Evolutionary conservation across 2,888 invertebrate genomes (phyloP), one percentile per base, ranked within the genome.

Genomic region (Drosophila pseudotakahashii): DNA sequence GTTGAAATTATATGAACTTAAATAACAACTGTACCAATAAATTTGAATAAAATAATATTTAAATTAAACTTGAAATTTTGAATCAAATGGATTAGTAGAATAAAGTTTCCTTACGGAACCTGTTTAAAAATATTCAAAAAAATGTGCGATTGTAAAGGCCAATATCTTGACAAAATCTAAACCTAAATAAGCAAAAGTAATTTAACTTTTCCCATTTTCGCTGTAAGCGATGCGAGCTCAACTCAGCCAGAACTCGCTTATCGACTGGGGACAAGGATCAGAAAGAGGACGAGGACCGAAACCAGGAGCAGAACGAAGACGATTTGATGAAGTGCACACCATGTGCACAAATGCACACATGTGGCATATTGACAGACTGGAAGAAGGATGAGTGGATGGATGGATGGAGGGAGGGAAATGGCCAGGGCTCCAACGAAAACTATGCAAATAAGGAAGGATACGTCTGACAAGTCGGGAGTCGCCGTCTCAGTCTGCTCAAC

Each of bases 381-480:
- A 55, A 63, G 47, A 62, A 47, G 45, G 45, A 47, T 14, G n/a
- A 5, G 10, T 14, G 19, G 26, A n/a, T 45, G n/a, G 45, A 30
- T 26, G 67, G 26, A n/a, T 45, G n/a, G 45, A 30, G n/a, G 67
- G 36, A 67, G 59, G 63, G 16, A 48, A 41, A 47, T 63, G 62
- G 73, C 75, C 64, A 59, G 68, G 68, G 36, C 54, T 53, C 52
- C 47, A 69, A 68, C 68, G 66, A 72, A 78, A 74, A 76, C 81
- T 87, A 84, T 84, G 84, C 89, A 84, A 84, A 84, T 84, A 77
- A 84, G 89, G 71, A 76, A 71, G 84, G 76, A 75, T 75, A 71
- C 48, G 79, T 82, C 75, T 75, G 83, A 53, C 73, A 77, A 68
- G 68, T 58, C 62, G 61, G 47, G 61, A 32, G 62, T 13, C 52